Percentiles rank a stretch among this genome's conserved stretches.
Conservation (phyloP, 2,888 invertebrate species). For the Sclerodermus sp. region DNA sequence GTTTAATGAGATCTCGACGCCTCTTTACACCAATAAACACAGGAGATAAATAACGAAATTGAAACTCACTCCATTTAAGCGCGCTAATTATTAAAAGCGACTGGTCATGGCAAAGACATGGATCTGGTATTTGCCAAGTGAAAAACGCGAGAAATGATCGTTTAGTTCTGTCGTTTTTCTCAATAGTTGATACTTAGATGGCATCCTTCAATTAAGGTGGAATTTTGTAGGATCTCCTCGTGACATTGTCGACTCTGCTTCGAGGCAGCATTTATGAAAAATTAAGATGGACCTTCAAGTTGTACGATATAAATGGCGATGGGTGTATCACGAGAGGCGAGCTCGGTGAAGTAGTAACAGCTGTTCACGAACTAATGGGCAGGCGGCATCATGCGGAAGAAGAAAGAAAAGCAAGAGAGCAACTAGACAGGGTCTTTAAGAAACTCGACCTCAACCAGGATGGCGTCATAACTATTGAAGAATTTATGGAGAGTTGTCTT, state of each 20-base stretch:
- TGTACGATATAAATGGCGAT: constrained; percentile 95
- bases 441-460: constrained; percentile 91
- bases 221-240: constrained; percentile 80
- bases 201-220: neutral
- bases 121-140: no score
- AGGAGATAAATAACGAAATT: no score
- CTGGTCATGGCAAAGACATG: no score
- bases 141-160: no score
- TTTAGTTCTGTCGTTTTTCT: no score
- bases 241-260: constrained; percentile 87
- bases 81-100: no score
- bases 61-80: no score
- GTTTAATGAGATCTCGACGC: no score
- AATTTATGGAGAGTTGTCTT: constrained; percentile 92
- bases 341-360: constrained; percentile 82
- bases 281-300: constrained; percentile 92
- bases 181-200: no score
- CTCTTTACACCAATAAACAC: no score
- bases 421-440: constrained; percentile 85
- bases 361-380: constrained; percentile 91
- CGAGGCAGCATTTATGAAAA: constrained; percentile 93
- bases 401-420: constrained; percentile 82
- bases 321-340: constrained; percentile 92
- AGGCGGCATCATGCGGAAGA: constrained; percentile 76
- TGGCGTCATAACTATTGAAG: constrained; percentile 92